Conservation (phyloP, 2,797 vertebrate species). For the Artibeus lituratus region DNA sequence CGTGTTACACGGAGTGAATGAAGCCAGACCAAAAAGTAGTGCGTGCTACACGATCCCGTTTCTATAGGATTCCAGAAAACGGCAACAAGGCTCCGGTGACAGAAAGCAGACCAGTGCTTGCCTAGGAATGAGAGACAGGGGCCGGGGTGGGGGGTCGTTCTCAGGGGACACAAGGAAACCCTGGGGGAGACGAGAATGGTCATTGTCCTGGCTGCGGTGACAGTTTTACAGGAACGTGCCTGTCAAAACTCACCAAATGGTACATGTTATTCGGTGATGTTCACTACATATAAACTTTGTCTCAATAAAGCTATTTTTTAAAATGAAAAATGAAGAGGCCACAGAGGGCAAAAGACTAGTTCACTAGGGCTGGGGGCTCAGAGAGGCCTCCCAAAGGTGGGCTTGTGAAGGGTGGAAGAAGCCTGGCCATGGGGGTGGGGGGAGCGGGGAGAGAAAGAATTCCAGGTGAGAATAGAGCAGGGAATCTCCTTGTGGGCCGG, state of each 20-base stretch:
- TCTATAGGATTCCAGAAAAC: background rate
- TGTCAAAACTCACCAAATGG: background rate
- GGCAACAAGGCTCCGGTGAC: background rate
- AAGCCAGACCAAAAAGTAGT: background rate
- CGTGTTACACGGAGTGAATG: background rate
- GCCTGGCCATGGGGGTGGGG: fast-evolving
- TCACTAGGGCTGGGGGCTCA: too few species aligned
- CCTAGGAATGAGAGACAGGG: background rate
- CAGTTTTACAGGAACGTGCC: fast-evolving
- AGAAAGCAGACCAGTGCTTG: background rate
- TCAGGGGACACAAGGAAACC: background rate
- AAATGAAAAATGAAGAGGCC: background rate
- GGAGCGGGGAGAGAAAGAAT: background rate
- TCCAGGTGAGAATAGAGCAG: background rate
- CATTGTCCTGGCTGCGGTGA: background rate
- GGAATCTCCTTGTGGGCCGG: too few species aligned
- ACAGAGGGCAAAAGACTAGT: background rate
- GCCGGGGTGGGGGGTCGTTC: background rate
- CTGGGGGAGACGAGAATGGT: background rate
- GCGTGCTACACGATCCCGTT: background rate
- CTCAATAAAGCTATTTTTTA: background rate
- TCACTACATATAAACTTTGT: background rate
- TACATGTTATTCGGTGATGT: background rate
- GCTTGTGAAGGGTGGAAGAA: background rate
- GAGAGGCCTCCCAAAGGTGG: background rate